Base-by-base conservation (phyloP, 1,140 invertebrate species). In the Drosophila guanche region DNA sequence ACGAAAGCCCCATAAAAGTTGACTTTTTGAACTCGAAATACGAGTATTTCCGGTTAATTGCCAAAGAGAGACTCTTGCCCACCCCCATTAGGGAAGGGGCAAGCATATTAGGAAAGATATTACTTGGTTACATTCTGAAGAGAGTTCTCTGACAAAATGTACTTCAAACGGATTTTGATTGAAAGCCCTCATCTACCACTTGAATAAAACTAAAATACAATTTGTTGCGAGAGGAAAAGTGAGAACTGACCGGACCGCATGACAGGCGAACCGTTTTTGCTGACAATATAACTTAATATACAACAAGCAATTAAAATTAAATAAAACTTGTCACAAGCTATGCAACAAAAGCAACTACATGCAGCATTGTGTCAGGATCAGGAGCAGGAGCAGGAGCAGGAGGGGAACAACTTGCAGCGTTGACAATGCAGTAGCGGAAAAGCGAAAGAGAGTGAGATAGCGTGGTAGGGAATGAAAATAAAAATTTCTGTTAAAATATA, bases 231-330 rank as follows among this genome's bases (percentile, higher is more conserved):
- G 16, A 54, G 16, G 23, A 23, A 33, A 12, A 48, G 47, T 7
- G 5, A 22, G 54, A 7, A 45, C 14, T 58, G 41, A 27, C 45
- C 66, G 40, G 33, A 54, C 22, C 53, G n/a, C 37, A 29, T 75
- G 79, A 79, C 79, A 75, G 54, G 57, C 67, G 45, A 66, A 59
- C 46, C 55, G 54, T 71, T 75, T 67, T 59, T 54, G 50, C 71
- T 75, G 67, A 72, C 61, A 53, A 75, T 81, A 86, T 80, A 86
- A 81, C 77, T 74, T 80, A 86, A 85, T 85, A 86, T 70, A 75
- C 81, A 86, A 74, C 81, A 80, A 81, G 80, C 80, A 85, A 85
- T 86, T 85, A 85, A 85, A 85, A 80, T 85, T 76, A 85, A 73
- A 86, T 85, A 85, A 84, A 85, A 85, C 80, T 80, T 73, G 81